Conservation (phyloP, 2,797 vertebrate genomes). For the Falco rusticolus region DNA sequence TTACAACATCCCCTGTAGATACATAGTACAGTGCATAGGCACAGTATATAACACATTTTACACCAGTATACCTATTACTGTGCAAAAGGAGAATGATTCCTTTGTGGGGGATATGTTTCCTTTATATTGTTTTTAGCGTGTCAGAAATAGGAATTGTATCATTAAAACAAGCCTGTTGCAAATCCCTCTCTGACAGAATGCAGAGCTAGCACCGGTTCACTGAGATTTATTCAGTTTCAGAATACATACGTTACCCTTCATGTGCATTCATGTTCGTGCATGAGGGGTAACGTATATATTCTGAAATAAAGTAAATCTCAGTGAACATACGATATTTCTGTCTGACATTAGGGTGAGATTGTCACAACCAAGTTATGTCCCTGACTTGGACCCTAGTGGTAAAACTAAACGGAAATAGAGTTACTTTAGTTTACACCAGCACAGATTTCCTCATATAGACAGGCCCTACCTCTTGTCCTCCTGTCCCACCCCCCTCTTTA, state of each 20-base stretch:
- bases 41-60: not conserved
- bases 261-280: fast-evolving
- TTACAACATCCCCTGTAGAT: not conserved
- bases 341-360: not conserved
- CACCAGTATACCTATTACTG: not conserved
- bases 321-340: not conserved
- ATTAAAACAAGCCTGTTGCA: not conserved
- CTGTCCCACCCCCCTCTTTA: not conserved
- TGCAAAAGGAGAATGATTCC: not conserved
- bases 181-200: not conserved
- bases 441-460: slow-evolving; percentile 62
- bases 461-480: slow-evolving; percentile 10
- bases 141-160: not conserved
- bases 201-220: not conserved
- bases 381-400: not conserved
- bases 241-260: not conserved
- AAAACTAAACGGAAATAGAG: slow-evolving; percentile 11
- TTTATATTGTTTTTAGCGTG: not conserved
- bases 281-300: fast-evolving
- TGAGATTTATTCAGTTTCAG: not conserved
- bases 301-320: not conserved
- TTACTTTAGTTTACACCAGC: slow-evolving; percentile 9
- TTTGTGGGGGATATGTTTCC: not conserved
- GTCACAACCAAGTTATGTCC: not conserved
- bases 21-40: not conserved